A percentile compares a stretch with the other conserved stretches of the same genome.
These are phyloP conservation scores for Dusona sp. DNA, from an alignment of 2,888 invertebrate genomes.

Conservation along the genomic window DNA sequence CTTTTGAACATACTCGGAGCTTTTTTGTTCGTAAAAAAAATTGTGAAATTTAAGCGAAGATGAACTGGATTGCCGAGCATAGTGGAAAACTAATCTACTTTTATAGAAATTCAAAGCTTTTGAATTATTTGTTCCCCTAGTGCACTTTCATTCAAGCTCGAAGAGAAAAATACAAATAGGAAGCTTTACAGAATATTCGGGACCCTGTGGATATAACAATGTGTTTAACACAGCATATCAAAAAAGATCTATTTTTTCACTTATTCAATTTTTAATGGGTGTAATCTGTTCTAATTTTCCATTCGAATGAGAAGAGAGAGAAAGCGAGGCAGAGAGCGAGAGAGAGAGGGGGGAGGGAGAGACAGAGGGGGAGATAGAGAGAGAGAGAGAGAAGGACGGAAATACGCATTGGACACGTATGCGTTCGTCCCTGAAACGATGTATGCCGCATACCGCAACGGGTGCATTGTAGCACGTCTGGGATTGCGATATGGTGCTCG, in stretches of 20 bases:
- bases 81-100: background rate
- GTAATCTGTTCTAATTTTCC: slow-evolving; percentile 18
- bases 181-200: background rate
- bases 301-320: background rate
- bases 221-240: background rate
- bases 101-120: background rate
- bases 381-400: background rate
- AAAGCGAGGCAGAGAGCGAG: background rate
- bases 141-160: background rate
- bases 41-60: background rate
- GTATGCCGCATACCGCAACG: slow-evolving; percentile 64
- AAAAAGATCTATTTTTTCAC: slow-evolving; percentile 6
- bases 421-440: slow-evolving; percentile 41
- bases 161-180: background rate
- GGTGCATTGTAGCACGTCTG: slow-evolving; percentile 58
- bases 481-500: slow-evolving; percentile 47
- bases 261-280: slow-evolving; percentile 31
- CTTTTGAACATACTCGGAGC: background rate
- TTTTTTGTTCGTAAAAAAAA: background rate
- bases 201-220: background rate
- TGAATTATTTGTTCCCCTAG: background rate
- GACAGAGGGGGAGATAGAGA: background rate
- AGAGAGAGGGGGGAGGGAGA: background rate
- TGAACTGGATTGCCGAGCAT: background rate
- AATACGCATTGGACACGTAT: slow-evolving; percentile 21